phyloP scores from a whole-genome alignment of 2,797 vertebrate genomes.

The Pygocentrus nattereri region DNA sequence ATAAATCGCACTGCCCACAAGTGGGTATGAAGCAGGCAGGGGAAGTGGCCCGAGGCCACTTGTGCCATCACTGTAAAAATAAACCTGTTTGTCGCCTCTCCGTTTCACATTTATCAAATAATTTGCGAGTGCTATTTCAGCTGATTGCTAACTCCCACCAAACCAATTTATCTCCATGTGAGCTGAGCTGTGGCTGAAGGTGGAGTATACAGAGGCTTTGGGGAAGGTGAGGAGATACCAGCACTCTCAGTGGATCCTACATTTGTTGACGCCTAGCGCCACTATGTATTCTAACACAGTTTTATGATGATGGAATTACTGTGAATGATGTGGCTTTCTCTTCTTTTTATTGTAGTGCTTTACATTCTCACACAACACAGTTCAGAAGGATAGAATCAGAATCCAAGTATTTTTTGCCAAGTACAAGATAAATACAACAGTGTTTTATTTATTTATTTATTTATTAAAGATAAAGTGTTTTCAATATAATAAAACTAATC shows the following conservation, averaged over 20 bases:
- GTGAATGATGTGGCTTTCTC: slow-evolving; percentile 4
- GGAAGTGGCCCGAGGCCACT: slow-evolving; percentile 51
- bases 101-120: slow-evolving; percentile 88
- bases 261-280: neutral
- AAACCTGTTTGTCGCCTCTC: slow-evolving; percentile 82
- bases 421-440: too few relatives aligned
- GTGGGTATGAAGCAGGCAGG: slow-evolving; percentile 60
- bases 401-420: neutral
- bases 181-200: slow-evolving; percentile 85
- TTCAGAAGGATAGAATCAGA: neutral
- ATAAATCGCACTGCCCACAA: slow-evolving; percentile 82
- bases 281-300: neutral
- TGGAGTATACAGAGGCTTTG: slow-evolving; percentile 73
- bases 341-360: neutral
- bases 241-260: slow-evolving; percentile 9
- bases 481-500: too few relatives aligned
- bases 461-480: too few relatives aligned
- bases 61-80: slow-evolving; percentile 65
- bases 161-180: slow-evolving; percentile 90
- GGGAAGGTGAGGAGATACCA: slow-evolving; percentile 22
- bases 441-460: too few relatives aligned
- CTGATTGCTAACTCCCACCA: slow-evolving; percentile 78
- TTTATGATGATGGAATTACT: neutral
- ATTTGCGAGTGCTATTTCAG: slow-evolving; percentile 84
- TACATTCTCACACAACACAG: neutral